Conservation (phyloP, 2,888 invertebrate genomes). For the Campaea margaritaria region DNA sequence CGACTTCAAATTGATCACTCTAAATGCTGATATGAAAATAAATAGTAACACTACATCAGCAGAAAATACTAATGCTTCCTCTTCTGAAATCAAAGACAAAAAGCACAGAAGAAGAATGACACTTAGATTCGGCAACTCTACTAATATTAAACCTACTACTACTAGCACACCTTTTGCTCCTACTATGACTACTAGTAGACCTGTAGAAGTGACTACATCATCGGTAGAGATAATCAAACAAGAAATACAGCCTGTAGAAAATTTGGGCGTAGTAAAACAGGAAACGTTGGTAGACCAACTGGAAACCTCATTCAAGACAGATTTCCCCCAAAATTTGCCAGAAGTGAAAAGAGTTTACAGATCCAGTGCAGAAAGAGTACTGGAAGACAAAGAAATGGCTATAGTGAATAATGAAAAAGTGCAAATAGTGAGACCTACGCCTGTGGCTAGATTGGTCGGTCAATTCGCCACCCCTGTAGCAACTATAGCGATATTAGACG, state of each 20-base stretch:
- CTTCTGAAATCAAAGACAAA: constrained; percentile 60
- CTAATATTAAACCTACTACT: constrained; percentile 45
- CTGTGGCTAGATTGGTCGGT: constrained; percentile 64
- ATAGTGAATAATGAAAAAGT: constrained; percentile 73
- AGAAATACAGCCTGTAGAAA: constrained; percentile 64
- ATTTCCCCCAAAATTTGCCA: constrained; percentile 53
- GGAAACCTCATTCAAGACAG: constrained; percentile 56
- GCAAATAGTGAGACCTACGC: constrained; percentile 72
- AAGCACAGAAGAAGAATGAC: constrained; percentile 72
- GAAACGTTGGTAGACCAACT: constrained; percentile 68
- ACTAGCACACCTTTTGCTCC: constrained; percentile 29
- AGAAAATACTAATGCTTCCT: constrained; percentile 46
- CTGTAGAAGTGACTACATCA: constrained; percentile 31
- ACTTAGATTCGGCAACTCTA: constrained; percentile 56
- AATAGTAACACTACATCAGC: constrained; percentile 42
- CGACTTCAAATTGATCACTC: constrained; percentile 59
- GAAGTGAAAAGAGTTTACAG: constrained; percentile 72
- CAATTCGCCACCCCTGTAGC: constrained; percentile 64
- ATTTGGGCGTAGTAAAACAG: constrained; percentile 54
- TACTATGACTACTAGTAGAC: constrained; percentile 40
- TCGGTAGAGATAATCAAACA: constrained; percentile 64
- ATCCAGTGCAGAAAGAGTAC: constrained; percentile 70
- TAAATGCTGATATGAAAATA: constrained; percentile 65
- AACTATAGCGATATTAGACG: constrained; percentile 70
- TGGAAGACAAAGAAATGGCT: constrained; percentile 62